Evolutionary conservation across 2,797 vertebrate species (phyloP), one percentile per base, ranked within the genome.

Genomic region (Coracias cyanogaster): DNA sequence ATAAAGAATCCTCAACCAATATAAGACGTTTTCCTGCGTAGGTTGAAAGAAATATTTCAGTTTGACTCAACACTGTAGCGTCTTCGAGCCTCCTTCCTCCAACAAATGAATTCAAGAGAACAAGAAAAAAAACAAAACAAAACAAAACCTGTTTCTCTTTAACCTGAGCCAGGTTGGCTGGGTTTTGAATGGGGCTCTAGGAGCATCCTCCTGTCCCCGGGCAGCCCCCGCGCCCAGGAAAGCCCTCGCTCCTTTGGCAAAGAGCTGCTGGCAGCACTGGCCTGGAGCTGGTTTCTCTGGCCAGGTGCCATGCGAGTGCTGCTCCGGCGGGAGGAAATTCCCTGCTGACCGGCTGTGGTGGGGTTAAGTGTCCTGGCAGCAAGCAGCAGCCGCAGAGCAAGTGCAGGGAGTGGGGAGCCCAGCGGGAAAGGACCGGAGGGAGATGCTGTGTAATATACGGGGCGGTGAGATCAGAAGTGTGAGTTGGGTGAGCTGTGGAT

Each of bases 301-400:
- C 93, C 2, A 3, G 48, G 58, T 0, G 66, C 96, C 93, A 90
- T 1, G 10, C 0, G 4, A 93, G 39, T 6, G 7, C 82, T 91
- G 65, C 82, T 95, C 78, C 9, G 1, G 46, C 5, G 1, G 60
- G 73, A 96, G 86, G 96, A 94, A 90, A 94, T 92, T 96, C 93
- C 91, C 95, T 69, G 70, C 91, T 87, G 90, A 49, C 78, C 7
- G 5, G 49, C 73, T 15, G 5, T 0, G 8, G 83, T 10, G 0
- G 79, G 58, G 64, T 77, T 90, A 82, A 91, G 81, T 39, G 89
- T 29, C 64, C 89, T 94, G 84, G 84, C 89, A 85, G 45, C 49
- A 72, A 84, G 76, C 72, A 49, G 82, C 41, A 57, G 79, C 93
- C 19, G 2, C 72, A 78, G 70, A 82, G 18, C 65, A 2, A 81